Evolutionary conservation across 2,797 vertebrate species (phyloP), one percentile per base, ranked within the genome.

Genomic region (Falco columbarius): DNA sequence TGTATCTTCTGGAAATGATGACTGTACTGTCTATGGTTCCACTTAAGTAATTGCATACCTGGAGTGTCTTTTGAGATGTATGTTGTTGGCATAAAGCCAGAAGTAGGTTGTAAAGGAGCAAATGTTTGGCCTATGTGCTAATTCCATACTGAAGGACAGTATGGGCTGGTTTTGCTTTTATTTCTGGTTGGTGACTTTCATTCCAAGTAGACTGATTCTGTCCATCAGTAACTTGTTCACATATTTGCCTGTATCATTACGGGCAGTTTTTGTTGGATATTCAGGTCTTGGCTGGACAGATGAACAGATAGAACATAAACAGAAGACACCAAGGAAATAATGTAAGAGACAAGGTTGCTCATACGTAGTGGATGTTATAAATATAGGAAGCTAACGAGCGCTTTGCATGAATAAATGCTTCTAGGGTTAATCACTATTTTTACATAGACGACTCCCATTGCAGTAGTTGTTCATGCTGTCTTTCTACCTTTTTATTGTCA

Each of bases 311-410:
- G 12, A 81, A 68, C 32, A 49, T 49, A 36, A 91, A 49, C 51
- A 73, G 42, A 56, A 56, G 52, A 46, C 14, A 27, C 6, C 21
- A 30, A 32, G 61, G 59, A 89, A 92, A 70, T 55, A 71, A 21
- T 0, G 0, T 17, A 44, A 3, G 34, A 85, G 58, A 17, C 10
- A 5, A 38, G 34, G 73, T 68, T 63, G 67, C 77, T 86, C 18
- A 6, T 88, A 51, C 71, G 61, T 67, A 61, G 38, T 72, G 65
- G 63, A 87, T 42, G 44, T 87, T 91, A 83, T 75, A 84, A 93
- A 88, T 54, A 26, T 6, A 73, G 90, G 13, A 82, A 81, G 68
- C 40, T 81, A 12, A 67, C n/a, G 75, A 91, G 38, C 24, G 9
- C 27, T 88, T 82, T 1, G 7, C 51, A 40, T 77, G 81, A 85